Evolutionary conservation across 2,113 vertebrate genomes (phyloP).

Genomic region (Cyanoderma ruficeps): DNA sequence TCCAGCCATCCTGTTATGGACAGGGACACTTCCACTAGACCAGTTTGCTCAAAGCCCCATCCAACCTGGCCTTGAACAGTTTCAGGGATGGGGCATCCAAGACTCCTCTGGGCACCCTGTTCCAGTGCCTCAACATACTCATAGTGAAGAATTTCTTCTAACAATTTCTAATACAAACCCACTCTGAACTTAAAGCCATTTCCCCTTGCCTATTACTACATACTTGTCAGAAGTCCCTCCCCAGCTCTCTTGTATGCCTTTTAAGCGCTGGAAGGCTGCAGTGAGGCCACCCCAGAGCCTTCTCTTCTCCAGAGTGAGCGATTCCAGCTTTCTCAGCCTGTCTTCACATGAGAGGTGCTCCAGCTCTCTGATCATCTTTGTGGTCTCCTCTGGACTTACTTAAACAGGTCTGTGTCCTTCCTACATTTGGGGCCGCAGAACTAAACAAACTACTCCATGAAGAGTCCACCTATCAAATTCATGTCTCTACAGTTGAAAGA

Average conservation of each 20-base stretch:
- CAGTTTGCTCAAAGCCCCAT: not conserved
- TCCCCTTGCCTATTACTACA: not conserved
- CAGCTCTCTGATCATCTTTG: not conserved
- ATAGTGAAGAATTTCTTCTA: not conserved
- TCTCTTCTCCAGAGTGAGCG: not conserved
- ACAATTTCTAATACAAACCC: not conserved
- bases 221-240: not conserved
- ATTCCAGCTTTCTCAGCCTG: not conserved
- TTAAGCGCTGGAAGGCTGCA: not conserved
- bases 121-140: not conserved
- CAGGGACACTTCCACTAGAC: not conserved
- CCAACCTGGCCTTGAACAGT: not conserved
- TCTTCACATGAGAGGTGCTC: not conserved
- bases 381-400: not conserved
- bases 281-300: not conserved
- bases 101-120: not conserved
- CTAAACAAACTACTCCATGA: not conserved
- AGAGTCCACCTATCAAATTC: not conserved
- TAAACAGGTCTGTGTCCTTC: not conserved
- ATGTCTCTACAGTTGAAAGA: not conserved
- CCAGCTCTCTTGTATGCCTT: not conserved
- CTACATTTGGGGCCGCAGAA: not conserved
- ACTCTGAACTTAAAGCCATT: not conserved
- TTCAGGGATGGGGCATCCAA: not conserved
- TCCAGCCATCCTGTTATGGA: not conserved